Evolutionary conservation across 2,888 invertebrate genomes (phyloP), one percentile per base, ranked within the genome.

Genomic region (Agrilus mali): DNA sequence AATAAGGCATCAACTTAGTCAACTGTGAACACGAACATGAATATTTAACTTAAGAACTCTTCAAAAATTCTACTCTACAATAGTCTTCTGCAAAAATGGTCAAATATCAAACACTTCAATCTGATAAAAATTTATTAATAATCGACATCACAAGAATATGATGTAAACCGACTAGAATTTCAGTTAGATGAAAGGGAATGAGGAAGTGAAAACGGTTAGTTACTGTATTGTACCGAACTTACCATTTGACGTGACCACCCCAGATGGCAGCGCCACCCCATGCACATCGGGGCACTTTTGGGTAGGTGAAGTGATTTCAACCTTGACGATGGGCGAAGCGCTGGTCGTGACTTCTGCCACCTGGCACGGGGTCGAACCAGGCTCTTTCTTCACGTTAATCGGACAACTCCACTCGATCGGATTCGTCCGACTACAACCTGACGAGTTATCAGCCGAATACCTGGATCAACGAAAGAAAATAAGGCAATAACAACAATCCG

Each of bases 341-440:
- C 75, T 71, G 49, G 73, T 73, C 36, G 73, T 72, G 39, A 74
- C 71, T 56, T 74, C 74, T 63, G 80, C 57, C 63, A 81, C 69
- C 71, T 73, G 73, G 69, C 74, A 74, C 15, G 73, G 73, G 37
- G 67, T 67, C 40, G 66, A 61, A 34, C 69, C 64, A 1, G 81
- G 80, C 60, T 82, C 82, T 46, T 81, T 72, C 60, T 82, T 82
- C 44, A 82, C 77, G 54, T 76, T 72, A 40, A 75, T 69, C 55
- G 57, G 68, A 65, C 38, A 69, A 16, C 59, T 56, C 37, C 80
- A 81, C 44, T 79, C 76, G 46, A 81, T 74, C 4, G 82, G 81
- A 61, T 80, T 75, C 8, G 82, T 82, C 38, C 82, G 69, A 60
- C 81, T 81, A 61, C 82, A 82, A 2, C 82, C 81, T 43, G 51